Base-by-base conservation (phyloP, 35 echinoderm and acorn worm genomes). In the Lytechinus variegatus region DNA sequence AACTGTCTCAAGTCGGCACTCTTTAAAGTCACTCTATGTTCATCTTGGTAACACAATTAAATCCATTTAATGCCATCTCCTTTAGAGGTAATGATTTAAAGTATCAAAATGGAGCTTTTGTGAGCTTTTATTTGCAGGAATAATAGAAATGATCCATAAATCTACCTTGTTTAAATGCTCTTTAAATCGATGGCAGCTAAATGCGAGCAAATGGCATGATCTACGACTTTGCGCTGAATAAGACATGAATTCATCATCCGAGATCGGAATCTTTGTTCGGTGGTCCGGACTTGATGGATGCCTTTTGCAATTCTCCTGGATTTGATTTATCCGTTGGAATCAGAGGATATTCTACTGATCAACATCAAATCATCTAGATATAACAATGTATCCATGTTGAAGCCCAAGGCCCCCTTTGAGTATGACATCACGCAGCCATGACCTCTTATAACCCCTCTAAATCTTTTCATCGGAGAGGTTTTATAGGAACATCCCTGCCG, bases 41-140 rank as follows among this genome's bases (percentile, higher is more conserved):
- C 66, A 79, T 79, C 66, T 19, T 79, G 3, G n/a, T 79, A 79
- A 79, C 66, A 79, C 66, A 79, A 79, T 79, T n/a, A 79, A 79
- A 79, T 79, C 66, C 66, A 79, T 79, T 79, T 79, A 79, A 79
- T 79, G 66, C 66, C 66, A 79, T 79, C 66, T 79, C 19, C 66
- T 79, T 79, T 79, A 79, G 66, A 79, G n/a, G 16, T 24, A 79
- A 79, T 79, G 66, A 79, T 79, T 79, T n/a, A n/a, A 79, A 79
- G 12, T 79, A 79, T 24, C 66, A 79, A 6, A 79, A 24, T 8
- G 66, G 66, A 56, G 19, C 66, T 79, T 79, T 79, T 79, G 66
- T 79, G 16, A 79, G 19, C 24, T 79, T 44, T 79, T 79, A 79
- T 79, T 79, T 8, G 19, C 3, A 19, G 0, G 6, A 21, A 79